Evolutionary conservation across 2,888 invertebrate genomes (phyloP), one percentile per base, ranked within the genome.

Genomic region (Alentia gelatinosa): DNA sequence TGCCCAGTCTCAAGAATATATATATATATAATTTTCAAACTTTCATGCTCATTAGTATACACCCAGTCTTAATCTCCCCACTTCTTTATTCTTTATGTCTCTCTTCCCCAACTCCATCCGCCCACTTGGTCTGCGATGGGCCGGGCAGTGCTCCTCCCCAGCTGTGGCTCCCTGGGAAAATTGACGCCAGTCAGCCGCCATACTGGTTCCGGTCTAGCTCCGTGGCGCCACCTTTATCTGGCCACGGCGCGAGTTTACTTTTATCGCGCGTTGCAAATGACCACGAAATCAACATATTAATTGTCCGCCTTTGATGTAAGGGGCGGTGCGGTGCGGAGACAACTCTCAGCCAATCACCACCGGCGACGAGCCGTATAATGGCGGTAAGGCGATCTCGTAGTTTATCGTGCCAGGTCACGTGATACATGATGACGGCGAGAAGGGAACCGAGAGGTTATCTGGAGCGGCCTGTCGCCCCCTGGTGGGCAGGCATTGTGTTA

Each of bases 181-280:
- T 30, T 30, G 83, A 37, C 83, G 83, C 83, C 83, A 83, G 83
- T 37, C 83, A 23, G 37, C 83, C 39, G 83, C 86, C 86, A n/a
- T 47, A 19, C 86, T 30, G 47, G 86, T 86, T 86, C 86, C 86
- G 86, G 86, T 86, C 86, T 86, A 47, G 5, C 42, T 23, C 42
- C 42, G 47, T 86, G 86, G 86, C 86, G 86, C 86, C 86, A 86
- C 47, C 86, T 86, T 86, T 86, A 86, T 86, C 86, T 9, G 26
- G 37, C n/a, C 75, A n/a, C 4, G 9, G 33, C n/a, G 37, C 15
- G 47, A 86, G 86, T 86, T 86, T 86, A 47, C 86, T 42, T 86
- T 86, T 86, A 86, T 86, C 86, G 86, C 50, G 86, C 86, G 86
- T 86, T 86, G 86, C 86, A 86, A 86, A 86, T 86, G 86, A 86